Evolutionary conservation across 2,113 vertebrate genomes (phyloP), one percentile per base, ranked within the genome.

Genomic region (Fukomys damarensis): DNA sequence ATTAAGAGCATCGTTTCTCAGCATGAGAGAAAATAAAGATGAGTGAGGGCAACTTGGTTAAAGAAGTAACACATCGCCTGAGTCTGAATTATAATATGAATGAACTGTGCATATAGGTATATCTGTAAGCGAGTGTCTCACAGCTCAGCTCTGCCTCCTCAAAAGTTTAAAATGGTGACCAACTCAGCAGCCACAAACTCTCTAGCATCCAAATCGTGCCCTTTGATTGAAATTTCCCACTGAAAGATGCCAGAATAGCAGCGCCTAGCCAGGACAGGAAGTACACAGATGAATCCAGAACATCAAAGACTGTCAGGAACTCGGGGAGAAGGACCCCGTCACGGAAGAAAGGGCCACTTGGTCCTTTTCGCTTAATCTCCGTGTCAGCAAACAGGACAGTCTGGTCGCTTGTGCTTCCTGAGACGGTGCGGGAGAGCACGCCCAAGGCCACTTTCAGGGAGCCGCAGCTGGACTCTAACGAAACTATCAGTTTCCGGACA

Each of bases 401-500:
- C 28, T 30, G 10, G 32, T 0, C 24, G 20, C 7, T 32, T 0
- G 2, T 22, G 9, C 30, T 84, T 77, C 26, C 63, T 46, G 52
- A 19, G 1, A 7, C 0, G 14, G 14, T 0, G 13, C 72, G 17
- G 72, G 72, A 49, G 5, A 49, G 13, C 22, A 43, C 26, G 7
- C 6, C 43, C 13, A 7, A 12, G 12, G 5, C 54, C 26, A 9
- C 26, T 19, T 3, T 12, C 1, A 22, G 35, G 32, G 26, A 16
- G 70, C 28, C 12, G 1, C 26, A 70, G 9, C 14, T 68, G 35
- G 19, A 38, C 5, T 38, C 61, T 2, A 49, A 3, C 38, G 32
- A 14, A 13, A 3, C 2, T 30, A 4, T 49, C 26, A 19, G 10
- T 46, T 86, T 82, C 86, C n/a, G 41, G 61, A 79, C 32, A 35